Evolutionary conservation across 2,113 vertebrate genomes (phyloP).

Genomic region (Poicephalus gulielmi): DNA sequence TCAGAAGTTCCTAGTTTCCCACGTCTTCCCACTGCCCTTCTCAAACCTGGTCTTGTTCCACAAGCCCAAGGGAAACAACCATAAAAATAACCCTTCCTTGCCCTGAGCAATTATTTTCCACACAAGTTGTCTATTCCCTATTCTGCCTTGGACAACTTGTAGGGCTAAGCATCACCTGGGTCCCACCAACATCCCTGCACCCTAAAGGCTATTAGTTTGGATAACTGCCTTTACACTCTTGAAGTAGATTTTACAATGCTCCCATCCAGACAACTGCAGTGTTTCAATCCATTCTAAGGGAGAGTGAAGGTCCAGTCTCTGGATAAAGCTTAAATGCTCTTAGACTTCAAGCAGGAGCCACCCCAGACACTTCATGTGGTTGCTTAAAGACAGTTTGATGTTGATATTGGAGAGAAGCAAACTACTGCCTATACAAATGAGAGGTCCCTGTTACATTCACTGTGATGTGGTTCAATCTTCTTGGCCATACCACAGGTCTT

Average conservation of each 20-base stretch:
- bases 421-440: neutral
- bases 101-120: neutral
- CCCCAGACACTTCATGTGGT: neutral
- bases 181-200: neutral
- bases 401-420: neutral
- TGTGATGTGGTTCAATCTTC: neutral
- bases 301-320: neutral
- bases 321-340: neutral
- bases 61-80: neutral
- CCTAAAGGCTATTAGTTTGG: neutral
- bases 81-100: neutral
- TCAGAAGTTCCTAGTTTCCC: neutral
- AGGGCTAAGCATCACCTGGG: neutral
- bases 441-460: neutral
- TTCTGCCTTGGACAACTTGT: neutral
- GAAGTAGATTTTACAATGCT: neutral
- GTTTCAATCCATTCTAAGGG: neutral
- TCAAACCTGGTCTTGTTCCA: neutral
- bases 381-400: neutral
- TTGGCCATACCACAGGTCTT: neutral
- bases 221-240: neutral
- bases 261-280: neutral
- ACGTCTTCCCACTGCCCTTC: neutral
- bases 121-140: neutral
- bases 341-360: neutral